phyloP scores from a whole-genome alignment of 2,797 vertebrate genomes.

The Poeciliopsis paucimaculata region DNA sequence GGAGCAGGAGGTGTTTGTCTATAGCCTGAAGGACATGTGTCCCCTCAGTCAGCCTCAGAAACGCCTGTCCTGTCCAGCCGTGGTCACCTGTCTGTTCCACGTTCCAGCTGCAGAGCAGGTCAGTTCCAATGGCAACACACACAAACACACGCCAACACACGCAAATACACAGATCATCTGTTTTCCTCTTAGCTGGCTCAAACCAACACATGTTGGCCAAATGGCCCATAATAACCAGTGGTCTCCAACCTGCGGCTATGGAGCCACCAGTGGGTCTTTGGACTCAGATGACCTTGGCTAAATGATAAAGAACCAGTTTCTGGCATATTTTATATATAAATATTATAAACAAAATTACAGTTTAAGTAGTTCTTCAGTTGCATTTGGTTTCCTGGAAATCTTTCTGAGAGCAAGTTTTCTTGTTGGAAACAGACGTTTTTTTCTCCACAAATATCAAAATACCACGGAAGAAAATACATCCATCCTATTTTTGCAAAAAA shows the following conservation, averaged over 20 bases:
- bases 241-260: no score
- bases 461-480: no score
- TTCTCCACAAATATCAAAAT: no score
- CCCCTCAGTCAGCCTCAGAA: constrained; percentile 89
- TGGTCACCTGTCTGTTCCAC: constrained; percentile 90
- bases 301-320: background rate
- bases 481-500: no score
- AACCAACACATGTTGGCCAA: background rate
- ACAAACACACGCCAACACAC: background rate
- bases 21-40: constrained; percentile 95
- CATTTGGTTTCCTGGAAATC: no score
- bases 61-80: constrained; percentile 87
- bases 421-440: no score
- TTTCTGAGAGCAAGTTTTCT: no score
- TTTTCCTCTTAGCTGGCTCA: background rate
- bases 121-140: constrained; percentile 32
- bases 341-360: background rate
- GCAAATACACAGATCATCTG: background rate
- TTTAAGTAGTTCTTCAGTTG: background rate
- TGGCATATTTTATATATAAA: background rate
- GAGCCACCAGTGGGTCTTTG: background rate
- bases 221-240: background rate
- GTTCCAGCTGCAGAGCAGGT: constrained; percentile 88
- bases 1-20: constrained; percentile 96
- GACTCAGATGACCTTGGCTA: background rate